Conservation (phyloP, 2,797 vertebrate genomes). For the Hyperoplus lanceolatus region DNA sequence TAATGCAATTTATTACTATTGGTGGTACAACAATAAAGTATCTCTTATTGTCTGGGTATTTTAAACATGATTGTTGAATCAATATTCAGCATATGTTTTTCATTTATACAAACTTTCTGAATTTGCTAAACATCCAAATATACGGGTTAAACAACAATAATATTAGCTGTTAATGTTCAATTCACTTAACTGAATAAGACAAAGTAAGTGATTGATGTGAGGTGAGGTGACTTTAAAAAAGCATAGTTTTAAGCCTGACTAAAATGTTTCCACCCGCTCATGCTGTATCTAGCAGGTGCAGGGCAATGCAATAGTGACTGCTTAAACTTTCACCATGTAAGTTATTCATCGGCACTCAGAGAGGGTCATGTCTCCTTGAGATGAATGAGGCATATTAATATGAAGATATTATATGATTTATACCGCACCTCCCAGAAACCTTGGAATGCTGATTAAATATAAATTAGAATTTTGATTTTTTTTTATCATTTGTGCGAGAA, state of each 20-base stretch:
- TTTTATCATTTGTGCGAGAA: neutral
- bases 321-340: constrained; percentile 38
- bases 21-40: too few relatives aligned
- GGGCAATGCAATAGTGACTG: constrained; percentile 15
- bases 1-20: too few relatives aligned
- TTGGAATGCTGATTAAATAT: constrained; percentile 26
- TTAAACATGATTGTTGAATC: neutral
- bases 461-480: neutral
- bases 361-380: constrained; percentile 27
- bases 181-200: constrained; percentile 4
- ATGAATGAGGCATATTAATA: constrained; percentile 43
- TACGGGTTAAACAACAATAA: neutral
- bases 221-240: constrained; percentile 23
- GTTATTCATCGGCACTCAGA: constrained; percentile 38
- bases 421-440: constrained; percentile 17
- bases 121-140: neutral
- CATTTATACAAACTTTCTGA: neutral
- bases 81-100: neutral
- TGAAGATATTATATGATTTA: constrained; percentile 51
- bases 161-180: neutral
- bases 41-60: neutral
- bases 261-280: constrained; percentile 40
- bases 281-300: constrained; percentile 23
- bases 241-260: constrained; percentile 4
- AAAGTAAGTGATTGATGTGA: neutral